Base-by-base conservation (phyloP, 2,113 vertebrate genomes). In the Pangasianodon hypophthalmus region DNA sequence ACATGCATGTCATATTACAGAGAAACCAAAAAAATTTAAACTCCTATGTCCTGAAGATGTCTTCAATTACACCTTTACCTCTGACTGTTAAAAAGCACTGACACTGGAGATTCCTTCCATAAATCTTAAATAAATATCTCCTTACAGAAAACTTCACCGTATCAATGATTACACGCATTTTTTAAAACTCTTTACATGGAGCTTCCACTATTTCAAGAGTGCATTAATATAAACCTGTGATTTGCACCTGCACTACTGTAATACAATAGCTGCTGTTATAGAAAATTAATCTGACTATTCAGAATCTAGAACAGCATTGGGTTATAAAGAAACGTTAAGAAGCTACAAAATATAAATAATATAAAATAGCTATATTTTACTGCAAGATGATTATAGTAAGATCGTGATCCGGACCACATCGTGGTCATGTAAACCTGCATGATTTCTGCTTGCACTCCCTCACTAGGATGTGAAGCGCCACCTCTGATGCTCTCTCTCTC, bases 401-500 rank as follows among this genome's bases (percentile, higher is more conserved):
- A 77, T 48, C 26, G 26, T 48, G 73, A 46, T 26, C 41, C 1
- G 41, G 19, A 75, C 8, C 3, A 54, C 26, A 81, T 32, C 29
- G 24, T 24, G 4, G 19, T 84, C 54, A 58, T 41, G 32, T 41
- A 14, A 83, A 21, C n/a, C 32, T 56, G 50, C 16, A 13, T n/a
- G 32, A 24, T 58, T 58, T 83, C 32, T 58, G 1, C 52, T 2
- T 21, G n/a, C 1, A 48, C 11, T 50, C 75, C 48, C 48, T 48
- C 10, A 5, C 3, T 44, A 44, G 8, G 6, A 75, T 10, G 1
- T 24, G 6, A 75, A 46, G 71, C 37, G 21, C 37, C 37, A 75
- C 41, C 71, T 75, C 41, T 75, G 37, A 77, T 46, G 73, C 7
- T 44, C 75, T 79, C 48, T 82, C 71, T 56, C 71, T 62, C 85